Evolutionary conservation across 2,797 vertebrate species (phyloP).

Genomic region (Fringilla coelebs): DNA sequence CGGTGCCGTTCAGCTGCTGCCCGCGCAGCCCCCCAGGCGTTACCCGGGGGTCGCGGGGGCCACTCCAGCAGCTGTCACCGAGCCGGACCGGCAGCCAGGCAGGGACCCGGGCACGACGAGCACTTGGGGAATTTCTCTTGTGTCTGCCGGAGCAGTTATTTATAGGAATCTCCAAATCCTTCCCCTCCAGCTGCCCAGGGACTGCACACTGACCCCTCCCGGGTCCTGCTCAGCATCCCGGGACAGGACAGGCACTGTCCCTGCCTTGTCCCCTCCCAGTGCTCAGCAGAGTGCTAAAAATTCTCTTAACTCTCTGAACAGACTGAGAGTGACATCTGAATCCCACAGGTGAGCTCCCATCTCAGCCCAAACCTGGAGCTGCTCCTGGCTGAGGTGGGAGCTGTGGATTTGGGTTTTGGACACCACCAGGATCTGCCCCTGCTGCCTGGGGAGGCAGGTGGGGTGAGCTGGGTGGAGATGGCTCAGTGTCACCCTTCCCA

Average conservation of each 20-base stretch:
- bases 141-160: background rate
- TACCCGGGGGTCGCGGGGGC: no score
- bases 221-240: background rate
- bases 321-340: background rate
- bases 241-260: rapidly evolving
- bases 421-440: background rate
- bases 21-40: background rate
- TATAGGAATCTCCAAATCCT: background rate
- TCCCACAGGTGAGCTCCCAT: background rate
- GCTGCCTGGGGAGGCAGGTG: no score
- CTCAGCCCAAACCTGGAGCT: background rate
- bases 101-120: rapidly evolving
- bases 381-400: background rate
- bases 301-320: rapidly evolving
- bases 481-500: no score
- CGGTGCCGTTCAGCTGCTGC: background rate
- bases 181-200: background rate
- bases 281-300: background rate
- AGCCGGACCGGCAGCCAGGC: background rate
- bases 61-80: background rate
- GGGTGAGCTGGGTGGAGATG: no score
- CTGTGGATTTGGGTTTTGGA: background rate
- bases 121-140: background rate
- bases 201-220: rapidly evolving
- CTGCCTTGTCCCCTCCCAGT: background rate